These are phyloP conservation scores for Thaleichthys pacificus DNA, from an alignment of 2,797 vertebrate species.

Conservation along the genomic window DNA sequence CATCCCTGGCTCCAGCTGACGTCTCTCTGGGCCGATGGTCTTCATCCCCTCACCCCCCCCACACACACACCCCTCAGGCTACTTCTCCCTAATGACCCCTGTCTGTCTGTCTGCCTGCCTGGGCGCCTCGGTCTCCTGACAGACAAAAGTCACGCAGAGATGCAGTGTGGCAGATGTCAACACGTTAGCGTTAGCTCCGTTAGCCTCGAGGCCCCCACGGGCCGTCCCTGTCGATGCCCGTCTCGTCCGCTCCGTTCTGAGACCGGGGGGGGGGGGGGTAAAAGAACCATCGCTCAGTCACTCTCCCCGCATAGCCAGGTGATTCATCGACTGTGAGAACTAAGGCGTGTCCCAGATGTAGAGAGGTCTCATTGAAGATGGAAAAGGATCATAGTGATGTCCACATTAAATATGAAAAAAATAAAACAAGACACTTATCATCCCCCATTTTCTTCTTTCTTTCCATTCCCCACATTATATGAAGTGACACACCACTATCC, in stretches of 20 bases:
- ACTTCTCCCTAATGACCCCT: constrained; percentile 6
- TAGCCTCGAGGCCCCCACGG: neutral
- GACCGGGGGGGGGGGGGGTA: too few relatives aligned
- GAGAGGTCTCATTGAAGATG: constrained; percentile 35
- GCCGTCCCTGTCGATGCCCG: neutral
- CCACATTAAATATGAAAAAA: constrained; percentile 43
- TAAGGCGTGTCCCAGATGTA: constrained; percentile 23
- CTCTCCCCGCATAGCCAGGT: too few relatives aligned
- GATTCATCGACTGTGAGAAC: too few relatives aligned
- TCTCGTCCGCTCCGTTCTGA: neutral
- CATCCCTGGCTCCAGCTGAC: neutral
- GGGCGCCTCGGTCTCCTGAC: neutral
- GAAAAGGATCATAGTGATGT: constrained; percentile 23
- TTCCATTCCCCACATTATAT: constrained; percentile 19
- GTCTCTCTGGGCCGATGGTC: neutral
- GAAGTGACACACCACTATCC: constrained; percentile 28
- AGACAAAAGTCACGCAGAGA: constrained; percentile 1
- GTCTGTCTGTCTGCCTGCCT: neutral
- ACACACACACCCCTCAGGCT: neutral
- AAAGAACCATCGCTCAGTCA: too few relatives aligned
- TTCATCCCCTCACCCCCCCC: too few relatives aligned
- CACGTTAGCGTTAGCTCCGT: neutral
- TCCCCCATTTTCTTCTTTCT: constrained; percentile 14
- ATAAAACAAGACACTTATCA: constrained; percentile 25
- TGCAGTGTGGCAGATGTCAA: constrained; percentile 5